Percentiles rank a stretch among this genome's conserved stretches.
Evolutionary conservation across 2,888 invertebrate genomes (phyloP).

Genomic region (Macaria liturata): DNA sequence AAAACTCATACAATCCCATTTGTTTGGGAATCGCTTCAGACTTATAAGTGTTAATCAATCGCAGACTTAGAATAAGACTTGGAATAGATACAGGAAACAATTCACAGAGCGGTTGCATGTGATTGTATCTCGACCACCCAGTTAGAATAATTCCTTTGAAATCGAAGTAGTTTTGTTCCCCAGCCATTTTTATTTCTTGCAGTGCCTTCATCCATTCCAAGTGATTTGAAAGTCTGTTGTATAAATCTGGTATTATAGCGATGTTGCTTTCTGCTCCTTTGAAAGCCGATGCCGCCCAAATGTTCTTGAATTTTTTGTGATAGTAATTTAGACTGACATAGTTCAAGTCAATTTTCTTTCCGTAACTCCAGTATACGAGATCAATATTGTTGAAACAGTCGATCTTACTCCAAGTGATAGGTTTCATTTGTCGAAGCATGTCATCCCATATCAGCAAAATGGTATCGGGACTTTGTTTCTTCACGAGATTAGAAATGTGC

Average conservation of each 20-base stretch:
- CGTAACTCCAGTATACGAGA: slow-evolving; percentile 89
- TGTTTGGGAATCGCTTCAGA: slow-evolving; percentile 32
- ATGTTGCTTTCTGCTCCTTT: slow-evolving; percentile 88
- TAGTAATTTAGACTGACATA: slow-evolving; percentile 54
- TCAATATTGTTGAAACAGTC: slow-evolving; percentile 79
- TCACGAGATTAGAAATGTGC: slow-evolving; percentile 75
- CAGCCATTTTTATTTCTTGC: slow-evolving; percentile 69
- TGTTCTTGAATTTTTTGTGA: slow-evolving; percentile 80
- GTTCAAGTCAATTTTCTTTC: slow-evolving; percentile 46
- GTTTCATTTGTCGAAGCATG: slow-evolving; percentile 85
- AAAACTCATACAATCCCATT: slow-evolving; percentile 34
- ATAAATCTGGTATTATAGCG: slow-evolving; percentile 79
- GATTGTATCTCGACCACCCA: slow-evolving; percentile 89
- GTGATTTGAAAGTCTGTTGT: slow-evolving; percentile 88
- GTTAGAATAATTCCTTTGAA: slow-evolving; percentile 88
- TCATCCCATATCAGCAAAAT: slow-evolving; percentile 92
- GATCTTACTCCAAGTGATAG: slow-evolving; percentile 67
- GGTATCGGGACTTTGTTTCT: slow-evolving; percentile 71
- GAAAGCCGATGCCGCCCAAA: slow-evolving; percentile 93
- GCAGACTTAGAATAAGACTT: slow-evolving; percentile 84
- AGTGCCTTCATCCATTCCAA: slow-evolving; percentile 87
- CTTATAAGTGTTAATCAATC: slow-evolving; percentile 65
- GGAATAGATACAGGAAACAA: slow-evolving; percentile 85
- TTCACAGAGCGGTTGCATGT: slow-evolving; percentile 86
- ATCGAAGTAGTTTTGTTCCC: slow-evolving; percentile 40